Conservation (phyloP, 2,888 invertebrate species). For the Tiphia femorata region DNA sequence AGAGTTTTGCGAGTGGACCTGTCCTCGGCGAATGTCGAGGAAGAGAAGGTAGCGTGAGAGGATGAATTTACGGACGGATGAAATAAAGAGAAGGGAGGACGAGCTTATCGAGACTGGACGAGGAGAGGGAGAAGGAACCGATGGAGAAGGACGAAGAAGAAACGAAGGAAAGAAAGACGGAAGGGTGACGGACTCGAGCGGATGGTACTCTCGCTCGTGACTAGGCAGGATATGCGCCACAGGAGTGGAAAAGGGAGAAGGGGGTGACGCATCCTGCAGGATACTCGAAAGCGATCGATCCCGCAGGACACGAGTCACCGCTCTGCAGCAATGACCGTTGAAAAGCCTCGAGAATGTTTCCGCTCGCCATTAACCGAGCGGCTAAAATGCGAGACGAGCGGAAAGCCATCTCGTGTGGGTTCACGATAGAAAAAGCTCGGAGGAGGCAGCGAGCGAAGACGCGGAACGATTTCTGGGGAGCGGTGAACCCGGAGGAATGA, state of each 20-base stretch:
- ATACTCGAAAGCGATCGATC: slow-evolving; percentile 43
- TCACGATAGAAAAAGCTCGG: no score
- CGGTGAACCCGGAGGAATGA: no score
- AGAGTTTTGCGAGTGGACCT: no score
- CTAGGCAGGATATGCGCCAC: slow-evolving; percentile 27
- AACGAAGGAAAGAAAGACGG: background rate
- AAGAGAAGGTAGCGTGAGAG: no score
- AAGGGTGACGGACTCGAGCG: slow-evolving; percentile 6
- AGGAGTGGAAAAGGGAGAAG: no score
- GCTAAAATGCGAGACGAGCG: slow-evolving; percentile 11
- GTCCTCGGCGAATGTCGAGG: no score
- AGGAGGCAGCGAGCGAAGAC: no score
- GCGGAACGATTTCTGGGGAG: no score
- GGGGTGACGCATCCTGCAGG: slow-evolving; percentile 37
- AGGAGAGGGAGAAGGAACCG: background rate
- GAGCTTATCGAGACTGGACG: no score
- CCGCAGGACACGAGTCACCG: slow-evolving; percentile 34
- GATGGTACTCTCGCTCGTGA: slow-evolving; percentile 4
- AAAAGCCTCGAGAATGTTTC: slow-evolving; percentile 32
- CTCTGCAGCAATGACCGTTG: slow-evolving; percentile 32
- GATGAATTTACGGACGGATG: no score
- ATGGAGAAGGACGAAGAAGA: background rate
- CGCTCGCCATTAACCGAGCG: slow-evolving; percentile 25
- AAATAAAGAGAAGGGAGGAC: no score
- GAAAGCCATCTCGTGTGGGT: no score